Conservation (phyloP, 2,797 vertebrate genomes). For the Xenops minutus region DNA sequence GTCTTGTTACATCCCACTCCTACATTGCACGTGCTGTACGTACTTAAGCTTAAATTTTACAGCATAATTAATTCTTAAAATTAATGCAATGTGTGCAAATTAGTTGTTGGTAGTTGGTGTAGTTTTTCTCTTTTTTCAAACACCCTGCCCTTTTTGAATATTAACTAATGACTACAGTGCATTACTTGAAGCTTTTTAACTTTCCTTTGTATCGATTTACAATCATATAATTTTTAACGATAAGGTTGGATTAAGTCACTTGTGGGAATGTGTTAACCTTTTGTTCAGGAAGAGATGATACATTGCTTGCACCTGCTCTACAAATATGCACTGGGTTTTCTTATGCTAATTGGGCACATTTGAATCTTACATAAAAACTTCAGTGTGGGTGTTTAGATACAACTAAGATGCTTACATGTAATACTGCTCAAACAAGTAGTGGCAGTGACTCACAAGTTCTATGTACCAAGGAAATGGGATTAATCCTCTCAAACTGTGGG, state of each 20-base stretch:
- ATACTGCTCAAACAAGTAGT: constrained; percentile 23
- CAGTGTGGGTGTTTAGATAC: constrained; percentile 43
- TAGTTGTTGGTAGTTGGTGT: background rate
- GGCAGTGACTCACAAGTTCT: constrained; percentile 40
- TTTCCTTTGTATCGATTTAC: constrained; percentile 20
- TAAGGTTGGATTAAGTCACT: constrained; percentile 31
- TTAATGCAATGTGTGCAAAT: background rate
- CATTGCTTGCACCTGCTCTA: constrained; percentile 42
- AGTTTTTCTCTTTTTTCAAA: background rate
- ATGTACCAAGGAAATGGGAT: background rate
- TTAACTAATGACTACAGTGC: background rate
- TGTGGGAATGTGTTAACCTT: constrained; percentile 45
- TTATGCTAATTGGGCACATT: constrained; percentile 53
- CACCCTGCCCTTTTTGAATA: background rate
- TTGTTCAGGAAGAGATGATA: constrained; percentile 60
- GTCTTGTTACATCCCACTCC: background rate
- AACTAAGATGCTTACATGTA: constrained; percentile 48
- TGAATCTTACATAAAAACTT: constrained; percentile 61
- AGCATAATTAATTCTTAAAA: background rate
- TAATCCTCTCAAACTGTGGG: background rate
- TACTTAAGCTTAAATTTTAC: background rate
- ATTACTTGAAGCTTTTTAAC: background rate
- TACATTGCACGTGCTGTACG: background rate
- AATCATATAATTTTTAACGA: background rate
- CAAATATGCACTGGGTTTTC: constrained; percentile 45